A percentile compares a stretch with the other conserved stretches of the same genome.
Evolutionary conservation across 2,888 invertebrate genomes (phyloP).

Genomic region (Trilocha varians): DNA sequence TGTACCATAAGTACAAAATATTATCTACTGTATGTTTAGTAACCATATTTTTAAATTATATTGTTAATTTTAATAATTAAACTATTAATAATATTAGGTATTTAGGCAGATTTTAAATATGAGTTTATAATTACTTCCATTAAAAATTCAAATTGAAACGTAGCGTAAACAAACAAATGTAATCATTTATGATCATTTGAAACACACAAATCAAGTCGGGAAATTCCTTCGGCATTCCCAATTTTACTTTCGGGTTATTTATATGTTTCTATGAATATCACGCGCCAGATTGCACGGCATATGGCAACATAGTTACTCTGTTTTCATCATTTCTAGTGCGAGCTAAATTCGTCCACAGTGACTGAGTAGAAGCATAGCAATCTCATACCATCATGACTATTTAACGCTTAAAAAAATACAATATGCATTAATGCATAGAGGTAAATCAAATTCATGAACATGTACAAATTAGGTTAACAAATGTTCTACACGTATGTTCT

Average conservation of each 20-base stretch:
- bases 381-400: conserved; percentile 34
- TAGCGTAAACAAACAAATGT: too few relatives aligned
- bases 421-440: conserved; percentile 18
- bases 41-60: too few relatives aligned
- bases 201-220: neutral
- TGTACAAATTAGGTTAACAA: conserved; percentile 22
- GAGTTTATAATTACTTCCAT: too few relatives aligned
- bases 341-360: conserved; percentile 27
- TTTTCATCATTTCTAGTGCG: conserved; percentile 17
- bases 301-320: conserved; percentile 17
- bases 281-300: conserved; percentile 7
- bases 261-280: conserved; percentile 3
- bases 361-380: conserved; percentile 25
- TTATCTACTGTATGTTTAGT: too few relatives aligned
- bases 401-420: conserved; percentile 34
- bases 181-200: too few relatives aligned
- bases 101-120: too few relatives aligned
- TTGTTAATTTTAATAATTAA: too few relatives aligned
- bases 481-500: too few relatives aligned
- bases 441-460: conserved; percentile 8
- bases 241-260: neutral
- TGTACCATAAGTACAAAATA: too few relatives aligned
- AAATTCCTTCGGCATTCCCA: neutral
- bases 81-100: too few relatives aligned
- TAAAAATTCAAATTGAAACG: too few relatives aligned